Evolutionary conservation across 2,797 vertebrate genomes (phyloP).

Genomic region (Morelia viridis): DNA sequence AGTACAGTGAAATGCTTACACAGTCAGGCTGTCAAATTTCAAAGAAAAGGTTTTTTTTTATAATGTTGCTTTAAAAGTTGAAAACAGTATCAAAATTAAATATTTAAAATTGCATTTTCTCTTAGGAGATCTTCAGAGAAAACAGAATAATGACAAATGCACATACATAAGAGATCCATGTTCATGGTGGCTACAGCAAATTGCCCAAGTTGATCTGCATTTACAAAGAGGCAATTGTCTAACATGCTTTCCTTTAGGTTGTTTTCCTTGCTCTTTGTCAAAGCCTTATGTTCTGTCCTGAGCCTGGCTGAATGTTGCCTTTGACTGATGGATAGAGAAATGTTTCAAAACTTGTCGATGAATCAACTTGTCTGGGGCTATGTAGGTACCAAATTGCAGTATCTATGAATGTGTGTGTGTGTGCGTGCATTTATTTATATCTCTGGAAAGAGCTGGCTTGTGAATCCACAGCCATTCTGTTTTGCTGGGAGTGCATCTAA

Average conservation of each 20-base stretch:
- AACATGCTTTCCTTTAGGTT: neutral
- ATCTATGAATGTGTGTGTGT: neutral
- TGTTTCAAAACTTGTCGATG: neutral
- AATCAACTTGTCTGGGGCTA: neutral
- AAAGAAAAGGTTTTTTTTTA: neutral
- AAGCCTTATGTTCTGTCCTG: neutral
- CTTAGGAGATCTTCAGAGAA: slow-evolving; percentile 58
- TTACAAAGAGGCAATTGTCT: neutral
- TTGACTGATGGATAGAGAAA: neutral
- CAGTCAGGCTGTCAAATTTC: slow-evolving; percentile 33
- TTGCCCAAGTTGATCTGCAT: neutral
- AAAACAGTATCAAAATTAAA: slow-evolving; percentile 26
- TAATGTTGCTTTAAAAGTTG: neutral
- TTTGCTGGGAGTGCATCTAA: neutral
- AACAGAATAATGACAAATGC: neutral
- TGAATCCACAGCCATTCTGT: neutral
- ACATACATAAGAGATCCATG: neutral
- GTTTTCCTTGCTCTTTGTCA: too few relatives aligned
- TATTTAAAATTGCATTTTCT: slow-evolving; percentile 59
- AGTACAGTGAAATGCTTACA: neutral
- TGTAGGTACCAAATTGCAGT: neutral
- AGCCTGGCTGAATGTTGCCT: neutral
- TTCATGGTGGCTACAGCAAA: neutral
- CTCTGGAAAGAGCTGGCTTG: neutral
- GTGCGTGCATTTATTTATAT: neutral